phyloP scores from a whole-genome alignment of 2,113 vertebrate genomes.

The Chaetodon trifascialis region DNA sequence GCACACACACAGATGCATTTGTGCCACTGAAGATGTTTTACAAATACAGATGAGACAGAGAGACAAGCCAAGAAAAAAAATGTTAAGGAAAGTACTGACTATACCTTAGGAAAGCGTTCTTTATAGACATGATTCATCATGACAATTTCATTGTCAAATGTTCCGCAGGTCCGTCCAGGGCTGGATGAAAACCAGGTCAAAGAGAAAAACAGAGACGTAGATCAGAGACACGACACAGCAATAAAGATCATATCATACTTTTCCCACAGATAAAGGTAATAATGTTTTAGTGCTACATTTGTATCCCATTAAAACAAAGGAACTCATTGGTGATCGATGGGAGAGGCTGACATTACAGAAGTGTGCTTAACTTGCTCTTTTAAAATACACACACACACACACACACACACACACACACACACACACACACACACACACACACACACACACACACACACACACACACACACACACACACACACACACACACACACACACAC shows the following conservation, averaged over 20 bases:
- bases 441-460: no score
- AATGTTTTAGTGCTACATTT: neutral
- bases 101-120: conserved; percentile 96
- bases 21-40: neutral
- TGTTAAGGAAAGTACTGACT: neutral
- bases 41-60: neutral
- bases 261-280: neutral
- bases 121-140: conserved; percentile 99
- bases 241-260: neutral
- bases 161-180: conserved; percentile 90
- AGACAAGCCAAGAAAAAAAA: neutral
- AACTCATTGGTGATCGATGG: neutral
- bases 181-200: conserved; percentile 75
- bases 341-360: neutral
- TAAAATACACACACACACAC: no score
- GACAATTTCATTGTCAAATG: conserved; percentile 95
- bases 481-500: no score
- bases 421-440: no score
- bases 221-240: neutral
- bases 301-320: neutral
- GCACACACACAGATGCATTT: neutral
- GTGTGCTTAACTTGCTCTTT: neutral
- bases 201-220: neutral
- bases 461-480: no score
- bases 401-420: no score